Base-by-base conservation (phyloP, 2,113 vertebrate genomes). In the Spizaetus ornatus region DNA sequence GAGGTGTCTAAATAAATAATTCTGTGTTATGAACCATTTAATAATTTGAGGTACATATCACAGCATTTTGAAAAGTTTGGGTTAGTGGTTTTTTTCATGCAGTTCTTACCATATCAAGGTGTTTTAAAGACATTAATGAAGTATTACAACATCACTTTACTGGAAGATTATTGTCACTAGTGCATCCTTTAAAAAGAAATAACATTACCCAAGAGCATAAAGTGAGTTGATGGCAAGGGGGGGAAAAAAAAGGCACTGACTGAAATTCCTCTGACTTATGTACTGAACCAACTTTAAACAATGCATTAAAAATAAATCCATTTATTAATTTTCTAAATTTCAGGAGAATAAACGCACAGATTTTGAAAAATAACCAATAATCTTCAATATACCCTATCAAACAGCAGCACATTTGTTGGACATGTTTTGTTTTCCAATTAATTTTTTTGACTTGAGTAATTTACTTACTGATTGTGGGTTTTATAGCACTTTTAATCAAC, bases 401-500 rank as follows among this genome's bases (percentile, higher is more conserved):
- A 83, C 15, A 83, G 56, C 5, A 79, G 26, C 21, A 61, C 6
- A 67, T 43, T 62, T 69, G 26, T 29, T 76, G 29, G 27, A 58
- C 6, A 1, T 23, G 66, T 9, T 73, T 88, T 83, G 15, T 69
- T 65, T 85, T 61, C 53, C 27, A 56, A 55, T 86, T 82, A 22
- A 6, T 19, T 65, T 77, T 90, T 95, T 90, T 52, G 0, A 82
- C 25, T 76, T 53, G 71, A 83, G 48, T 83, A 53, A 90, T 85
- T 93, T 83, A 79, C 34, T 82, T 72, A 61, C 42, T 7, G 16
- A 59, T 3, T 34, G 36, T 82, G 69, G 36, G 86, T 90, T 96
- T 95, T 66, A 88, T 40, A 88, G 86, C 21, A 86, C 31, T 74
- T 90, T 69, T 62, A 81, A 96, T 84, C 59, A 90, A 86, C 55